Conservation (phyloP, 1,140 invertebrate genomes). For the Drosophila quadrilineata region DNA sequence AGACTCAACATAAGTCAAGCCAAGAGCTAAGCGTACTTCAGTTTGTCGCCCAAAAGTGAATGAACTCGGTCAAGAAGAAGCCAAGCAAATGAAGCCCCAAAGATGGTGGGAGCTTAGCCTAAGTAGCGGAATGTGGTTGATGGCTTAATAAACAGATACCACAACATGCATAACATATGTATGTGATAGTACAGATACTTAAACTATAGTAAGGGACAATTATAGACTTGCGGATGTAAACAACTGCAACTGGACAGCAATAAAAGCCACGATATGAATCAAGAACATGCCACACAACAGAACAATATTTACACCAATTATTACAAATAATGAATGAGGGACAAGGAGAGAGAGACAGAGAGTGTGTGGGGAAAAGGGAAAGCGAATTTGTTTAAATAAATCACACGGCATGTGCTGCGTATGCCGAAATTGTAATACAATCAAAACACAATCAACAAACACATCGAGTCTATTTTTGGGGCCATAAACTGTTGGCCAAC, state of each 20-base stretch:
- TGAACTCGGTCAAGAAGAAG: conserved; percentile 17
- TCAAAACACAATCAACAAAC: conserved; percentile 14
- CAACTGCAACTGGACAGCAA: conserved; percentile 10
- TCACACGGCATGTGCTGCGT: conserved; percentile 36
- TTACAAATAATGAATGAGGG: background rate
- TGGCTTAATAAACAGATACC: background rate
- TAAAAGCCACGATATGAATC: background rate
- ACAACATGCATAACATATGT: too few species aligned
- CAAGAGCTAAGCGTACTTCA: too few species aligned
- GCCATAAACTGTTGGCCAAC: conserved; percentile 5
- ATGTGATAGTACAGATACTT: background rate
- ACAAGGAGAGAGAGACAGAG: background rate
- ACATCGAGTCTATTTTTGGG: conserved; percentile 29
- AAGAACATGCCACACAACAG: background rate
- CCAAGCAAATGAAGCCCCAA: conserved; percentile 28
- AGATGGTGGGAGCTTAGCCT: too few species aligned
- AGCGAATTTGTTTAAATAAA: conserved; percentile 51
- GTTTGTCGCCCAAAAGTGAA: conserved; percentile 31
- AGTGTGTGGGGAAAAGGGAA: background rate
- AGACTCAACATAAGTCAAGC: too few species aligned
- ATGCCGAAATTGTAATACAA: conserved; percentile 48
- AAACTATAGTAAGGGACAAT: conserved; percentile 8
- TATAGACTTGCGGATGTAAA: conserved; percentile 30
- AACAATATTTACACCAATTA: conserved; percentile 1
- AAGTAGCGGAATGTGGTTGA: too few species aligned